Evolutionary conservation across 2,888 invertebrate genomes (phyloP), one percentile per base, ranked within the genome.

Genomic region (Eucriotettix oculatus): DNA sequence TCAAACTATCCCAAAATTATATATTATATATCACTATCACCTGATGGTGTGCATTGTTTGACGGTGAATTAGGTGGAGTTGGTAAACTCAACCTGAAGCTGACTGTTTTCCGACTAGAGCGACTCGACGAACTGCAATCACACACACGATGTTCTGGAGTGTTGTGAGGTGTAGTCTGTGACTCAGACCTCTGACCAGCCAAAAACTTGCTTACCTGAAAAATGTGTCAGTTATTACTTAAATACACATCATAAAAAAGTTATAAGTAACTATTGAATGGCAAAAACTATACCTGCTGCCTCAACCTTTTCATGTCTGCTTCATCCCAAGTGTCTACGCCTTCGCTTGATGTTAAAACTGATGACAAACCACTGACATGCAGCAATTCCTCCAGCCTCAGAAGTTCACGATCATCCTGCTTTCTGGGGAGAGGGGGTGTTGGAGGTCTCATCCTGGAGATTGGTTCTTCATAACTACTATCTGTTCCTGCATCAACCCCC

Each of bases 121-220:
- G 12, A 3, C 48, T 9, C 9, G 48, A 14, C 48, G 48, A 48
- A n/a, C 3, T 14, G 14, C 48, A n/a, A 14, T n/a, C 48, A 5
- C 14, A 48, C 48, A n/a, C 14, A 55, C 40, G 55, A 42, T 61
- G 59, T n/a, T 62, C 63, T 11, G 62, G 60, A 14, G 60, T 60
- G 42, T 62, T 60, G 40, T 58, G 54, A 7, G 58, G 61, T 9
- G 60, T 44, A 10, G 54, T 16, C 42, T 42, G 48, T 10, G 29
- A 11, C 29, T 17, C 14, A 40, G 40, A 41, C 41, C 40, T 40
- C 55, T 56, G 58, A 1, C 53, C 76, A 67, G 83, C 78, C 63
- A 87, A 76, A 69, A 86, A 86, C 70, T 84, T 84, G 69, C 81
- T 79, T 59, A 86, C 86, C 69, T 85, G 83, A 66, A 81, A 82